Conservation (phyloP, 2,113 vertebrate species). For the Corydoras maculifer region DNA sequence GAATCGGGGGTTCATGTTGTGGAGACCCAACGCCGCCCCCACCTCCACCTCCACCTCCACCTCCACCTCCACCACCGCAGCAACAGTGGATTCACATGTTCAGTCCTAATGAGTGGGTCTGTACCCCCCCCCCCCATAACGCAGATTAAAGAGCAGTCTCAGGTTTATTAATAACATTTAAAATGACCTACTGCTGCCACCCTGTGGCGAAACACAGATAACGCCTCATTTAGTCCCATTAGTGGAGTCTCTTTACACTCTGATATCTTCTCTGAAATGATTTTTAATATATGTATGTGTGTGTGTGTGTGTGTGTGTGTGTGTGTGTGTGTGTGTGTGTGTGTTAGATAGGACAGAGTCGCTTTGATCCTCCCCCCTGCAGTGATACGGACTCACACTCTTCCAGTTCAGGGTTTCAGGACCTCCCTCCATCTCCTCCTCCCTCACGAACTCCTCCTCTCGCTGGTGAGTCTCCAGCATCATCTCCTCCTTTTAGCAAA, state of each 20-base stretch:
- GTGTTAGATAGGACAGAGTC: constrained; percentile 49
- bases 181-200: too few relatives aligned
- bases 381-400: constrained; percentile 69
- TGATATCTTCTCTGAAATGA: too few relatives aligned
- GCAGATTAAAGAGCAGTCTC: background rate
- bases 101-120: constrained; percentile 43
- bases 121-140: background rate
- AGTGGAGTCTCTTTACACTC: too few relatives aligned
- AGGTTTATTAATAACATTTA: too few relatives aligned
- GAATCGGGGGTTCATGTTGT: constrained; percentile 41
- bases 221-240: too few relatives aligned
- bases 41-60: background rate
- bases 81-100: constrained; percentile 48
- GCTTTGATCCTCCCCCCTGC: constrained; percentile 45
- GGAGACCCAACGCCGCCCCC: constrained; percentile 36
- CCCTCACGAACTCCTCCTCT: constrained; percentile 42
- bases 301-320: too few relatives aligned
- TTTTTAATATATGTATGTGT: too few relatives aligned
- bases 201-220: too few relatives aligned
- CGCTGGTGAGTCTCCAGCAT: constrained; percentile 51
- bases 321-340: constrained; percentile 27
- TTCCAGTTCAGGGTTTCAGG: constrained; percentile 62
- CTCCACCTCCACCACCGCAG: background rate
- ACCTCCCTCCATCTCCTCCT: constrained; percentile 56
- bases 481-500: too few relatives aligned